phyloP scores from a whole-genome alignment of 2,888 invertebrate genomes.

The Pseudoips prasinana region DNA sequence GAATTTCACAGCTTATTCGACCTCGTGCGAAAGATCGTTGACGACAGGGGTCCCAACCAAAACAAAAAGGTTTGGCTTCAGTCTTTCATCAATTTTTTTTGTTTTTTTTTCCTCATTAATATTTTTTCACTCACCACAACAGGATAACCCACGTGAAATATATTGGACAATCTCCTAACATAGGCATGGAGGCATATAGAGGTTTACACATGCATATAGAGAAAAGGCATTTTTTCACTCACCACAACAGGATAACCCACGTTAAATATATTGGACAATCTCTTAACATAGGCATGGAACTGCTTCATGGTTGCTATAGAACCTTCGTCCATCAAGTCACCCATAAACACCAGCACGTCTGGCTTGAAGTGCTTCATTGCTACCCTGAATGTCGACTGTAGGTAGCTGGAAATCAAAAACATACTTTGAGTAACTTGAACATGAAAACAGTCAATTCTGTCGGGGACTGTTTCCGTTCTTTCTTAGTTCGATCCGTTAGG shows the following conservation, averaged over 20 bases:
- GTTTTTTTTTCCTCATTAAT: no score
- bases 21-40: no score
- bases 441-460: no score
- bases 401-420: slow-evolving; percentile 86
- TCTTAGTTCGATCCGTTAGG: no score
- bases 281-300: slow-evolving; percentile 87
- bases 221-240: no score
- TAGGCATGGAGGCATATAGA: slow-evolving; percentile 88
- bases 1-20: no score
- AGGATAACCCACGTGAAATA: slow-evolving; percentile 57
- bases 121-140: slow-evolving; percentile 52
- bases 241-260: slow-evolving; percentile 53
- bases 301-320: slow-evolving; percentile 87
- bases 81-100: no score
- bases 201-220: no score
- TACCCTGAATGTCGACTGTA: slow-evolving; percentile 88
- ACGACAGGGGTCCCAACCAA: no score
- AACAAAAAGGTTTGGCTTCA: no score
- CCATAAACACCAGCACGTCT: slow-evolving; percentile 93
- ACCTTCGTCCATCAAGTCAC: slow-evolving; percentile 98
- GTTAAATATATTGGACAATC: slow-evolving; percentile 82
- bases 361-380: slow-evolving; percentile 89
- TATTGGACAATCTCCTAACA: slow-evolving; percentile 84
- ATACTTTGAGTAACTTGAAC: no score
- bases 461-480: no score